Evolutionary conservation across 2,113 vertebrate species (phyloP).

Genomic region (Bubo scandiacus): DNA sequence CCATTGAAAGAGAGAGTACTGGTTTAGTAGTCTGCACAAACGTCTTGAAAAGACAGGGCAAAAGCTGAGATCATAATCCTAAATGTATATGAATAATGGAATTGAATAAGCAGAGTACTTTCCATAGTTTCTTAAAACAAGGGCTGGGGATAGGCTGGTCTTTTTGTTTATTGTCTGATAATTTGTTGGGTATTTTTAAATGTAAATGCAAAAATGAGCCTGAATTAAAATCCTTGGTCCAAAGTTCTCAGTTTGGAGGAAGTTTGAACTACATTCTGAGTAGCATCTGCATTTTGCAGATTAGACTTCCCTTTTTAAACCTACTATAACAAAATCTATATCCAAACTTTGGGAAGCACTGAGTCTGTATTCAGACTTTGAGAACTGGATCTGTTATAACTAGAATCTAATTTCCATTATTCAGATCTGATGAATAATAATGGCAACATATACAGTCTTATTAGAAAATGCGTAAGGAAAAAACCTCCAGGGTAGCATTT

Average conservation of each 20-base stretch:
- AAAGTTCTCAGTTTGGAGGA: neutral
- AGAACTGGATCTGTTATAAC: neutral
- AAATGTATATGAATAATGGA: neutral
- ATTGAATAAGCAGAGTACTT: neutral
- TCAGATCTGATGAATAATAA: neutral
- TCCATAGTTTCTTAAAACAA: neutral
- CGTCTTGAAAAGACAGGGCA: neutral
- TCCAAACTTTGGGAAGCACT: neutral
- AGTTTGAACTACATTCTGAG: neutral
- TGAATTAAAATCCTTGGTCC: neutral
- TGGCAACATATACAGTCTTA: neutral
- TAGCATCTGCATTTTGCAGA: neutral
- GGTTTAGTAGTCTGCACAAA: neutral
- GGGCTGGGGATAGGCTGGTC: neutral
- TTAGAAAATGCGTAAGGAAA: neutral
- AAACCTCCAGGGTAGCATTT: neutral
- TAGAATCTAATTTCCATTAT: neutral
- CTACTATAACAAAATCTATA: neutral
- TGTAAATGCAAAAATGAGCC: neutral
- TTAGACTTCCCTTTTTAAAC: neutral
- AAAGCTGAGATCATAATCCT: neutral
- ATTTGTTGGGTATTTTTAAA: neutral
- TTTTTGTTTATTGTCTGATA: neutral
- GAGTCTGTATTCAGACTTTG: neutral
- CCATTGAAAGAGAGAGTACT: neutral